These are phyloP conservation scores for Gavialis gangeticus DNA, from an alignment of 2,113 vertebrate genomes.

Conservation along the genomic window DNA sequence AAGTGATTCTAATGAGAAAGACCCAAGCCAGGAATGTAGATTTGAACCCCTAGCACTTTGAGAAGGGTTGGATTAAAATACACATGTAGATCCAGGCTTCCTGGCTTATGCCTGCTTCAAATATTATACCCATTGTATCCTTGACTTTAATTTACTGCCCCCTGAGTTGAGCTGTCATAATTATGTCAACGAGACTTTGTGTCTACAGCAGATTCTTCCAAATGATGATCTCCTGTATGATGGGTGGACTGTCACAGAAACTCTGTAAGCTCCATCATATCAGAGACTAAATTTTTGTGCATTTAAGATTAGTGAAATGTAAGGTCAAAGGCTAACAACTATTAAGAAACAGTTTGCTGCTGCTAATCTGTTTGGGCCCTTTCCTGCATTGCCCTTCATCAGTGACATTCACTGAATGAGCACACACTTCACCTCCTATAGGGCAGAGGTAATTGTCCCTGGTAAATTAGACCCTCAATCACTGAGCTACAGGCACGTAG, in stretches of 20 bases:
- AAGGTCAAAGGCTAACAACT: conserved; percentile 28
- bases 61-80: neutral
- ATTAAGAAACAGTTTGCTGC: conserved; percentile 36
- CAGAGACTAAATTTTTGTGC: neutral
- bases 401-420: neutral
- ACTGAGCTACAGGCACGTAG: neutral
- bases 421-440: conserved; percentile 12
- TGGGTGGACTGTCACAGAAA: neutral
- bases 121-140: neutral
- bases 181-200: neutral
- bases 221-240: neutral
- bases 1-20: neutral
- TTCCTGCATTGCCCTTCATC: neutral
- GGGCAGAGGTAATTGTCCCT: conserved; percentile 18
- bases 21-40: neutral
- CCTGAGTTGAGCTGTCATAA: neutral
- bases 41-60: neutral
- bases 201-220: neutral
- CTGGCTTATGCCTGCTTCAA: neutral
- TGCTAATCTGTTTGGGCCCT: conserved; percentile 3
- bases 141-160: neutral
- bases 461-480: conserved; percentile 22
- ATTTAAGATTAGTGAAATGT: neutral
- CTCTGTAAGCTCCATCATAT: neutral
- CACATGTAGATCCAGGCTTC: neutral